These are phyloP conservation scores for Bufo bufo DNA, from an alignment of 2,113 vertebrate species.

Conservation along the genomic window DNA sequence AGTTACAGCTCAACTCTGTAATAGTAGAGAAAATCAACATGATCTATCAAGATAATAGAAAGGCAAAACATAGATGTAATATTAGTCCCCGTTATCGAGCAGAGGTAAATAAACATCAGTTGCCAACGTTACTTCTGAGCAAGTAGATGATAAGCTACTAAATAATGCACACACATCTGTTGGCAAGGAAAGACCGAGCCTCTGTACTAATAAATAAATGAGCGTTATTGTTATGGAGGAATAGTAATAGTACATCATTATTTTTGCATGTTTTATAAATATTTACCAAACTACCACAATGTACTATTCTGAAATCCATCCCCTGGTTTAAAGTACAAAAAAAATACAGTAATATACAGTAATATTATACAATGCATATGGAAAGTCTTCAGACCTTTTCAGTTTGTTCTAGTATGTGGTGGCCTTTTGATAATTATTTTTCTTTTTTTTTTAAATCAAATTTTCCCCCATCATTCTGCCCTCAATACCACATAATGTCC, in stretches of 20 bases:
- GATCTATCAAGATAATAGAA: constrained; percentile 19
- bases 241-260: constrained; percentile 39
- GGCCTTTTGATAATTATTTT: too few relatives aligned
- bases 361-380: too few relatives aligned
- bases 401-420: too few relatives aligned
- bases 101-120: constrained; percentile 26
- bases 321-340: neutral
- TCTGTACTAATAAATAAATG: constrained; percentile 41
- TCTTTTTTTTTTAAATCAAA: too few relatives aligned
- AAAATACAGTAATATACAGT: too few relatives aligned
- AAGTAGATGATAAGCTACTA: constrained; percentile 37
- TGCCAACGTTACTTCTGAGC: neutral
- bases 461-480: too few relatives aligned
- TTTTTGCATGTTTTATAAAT: constrained; percentile 42
- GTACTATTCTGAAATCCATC: neutral
- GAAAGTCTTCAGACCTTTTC: too few relatives aligned
- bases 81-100: neutral
- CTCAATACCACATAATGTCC: too few relatives aligned
- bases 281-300: constrained; percentile 11
- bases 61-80: neutral
- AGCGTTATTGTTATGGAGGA: constrained; percentile 46
- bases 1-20: neutral
- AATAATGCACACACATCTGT: constrained; percentile 45
- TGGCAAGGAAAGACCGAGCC: neutral
- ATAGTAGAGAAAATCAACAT: neutral